phyloP scores from a whole-genome alignment of 2,888 invertebrate genomes.

The Oscheius onirici region DNA sequence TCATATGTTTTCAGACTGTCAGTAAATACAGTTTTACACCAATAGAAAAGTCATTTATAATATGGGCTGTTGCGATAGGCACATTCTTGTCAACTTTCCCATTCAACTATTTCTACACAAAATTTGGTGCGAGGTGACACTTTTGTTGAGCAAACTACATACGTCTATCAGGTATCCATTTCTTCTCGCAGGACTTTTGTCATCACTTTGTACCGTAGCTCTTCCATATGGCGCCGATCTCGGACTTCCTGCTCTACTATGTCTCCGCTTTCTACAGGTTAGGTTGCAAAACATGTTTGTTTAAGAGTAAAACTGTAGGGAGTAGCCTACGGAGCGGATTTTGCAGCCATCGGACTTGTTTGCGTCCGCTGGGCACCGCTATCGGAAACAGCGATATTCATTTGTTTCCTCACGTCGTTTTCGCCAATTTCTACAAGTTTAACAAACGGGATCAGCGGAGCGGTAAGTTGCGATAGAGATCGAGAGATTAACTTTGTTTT shows the following conservation, averaged over 20 bases:
- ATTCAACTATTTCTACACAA: constrained; percentile 55
- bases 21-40: constrained; percentile 53
- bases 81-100: constrained; percentile 62
- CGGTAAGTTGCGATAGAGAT: constrained; percentile 18
- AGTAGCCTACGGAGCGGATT: constrained; percentile 56
- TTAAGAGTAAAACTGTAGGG: constrained; percentile 38
- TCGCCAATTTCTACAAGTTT: constrained; percentile 57
- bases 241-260: constrained; percentile 36
- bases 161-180: constrained; percentile 37
- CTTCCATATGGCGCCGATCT: constrained; percentile 46
- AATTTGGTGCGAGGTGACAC: constrained; percentile 54
- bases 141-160: background rate
- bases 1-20: constrained; percentile 34
- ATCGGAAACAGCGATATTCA: constrained; percentile 60
- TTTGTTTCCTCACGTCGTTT: constrained; percentile 60
- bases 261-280: constrained; percentile 52
- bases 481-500: background rate
- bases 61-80: constrained; percentile 62
- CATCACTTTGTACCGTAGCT: constrained; percentile 43
- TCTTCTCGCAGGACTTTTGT: constrained; percentile 49
- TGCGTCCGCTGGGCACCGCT: constrained; percentile 62
- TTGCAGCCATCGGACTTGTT: constrained; percentile 57
- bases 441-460: constrained; percentile 59
- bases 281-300: background rate
- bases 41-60: constrained; percentile 51